Percentiles rank a stretch among this genome's conserved stretches.
phyloP scores from a whole-genome alignment of 1,140 invertebrate genomes.

The Orchesella cincta region DNA sequence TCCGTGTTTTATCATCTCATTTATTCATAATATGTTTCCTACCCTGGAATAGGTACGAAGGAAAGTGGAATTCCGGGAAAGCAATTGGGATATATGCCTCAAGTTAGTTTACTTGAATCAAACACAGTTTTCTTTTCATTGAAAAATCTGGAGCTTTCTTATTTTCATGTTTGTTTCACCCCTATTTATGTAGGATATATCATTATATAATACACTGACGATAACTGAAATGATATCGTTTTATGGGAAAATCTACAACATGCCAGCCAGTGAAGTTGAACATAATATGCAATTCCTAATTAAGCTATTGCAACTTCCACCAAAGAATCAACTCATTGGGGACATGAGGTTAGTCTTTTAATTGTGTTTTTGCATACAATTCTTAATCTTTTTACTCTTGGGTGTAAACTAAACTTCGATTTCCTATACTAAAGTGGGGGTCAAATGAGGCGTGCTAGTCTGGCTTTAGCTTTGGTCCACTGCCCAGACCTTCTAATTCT shows the following conservation, averaged over 20 bases:
- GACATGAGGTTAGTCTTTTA: conserved; percentile 71
- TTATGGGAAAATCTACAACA: conserved; percentile 90
- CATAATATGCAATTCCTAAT: conserved; percentile 82
- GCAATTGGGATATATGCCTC: conserved; percentile 51
- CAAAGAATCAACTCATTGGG: conserved; percentile 79
- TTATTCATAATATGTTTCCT: conserved; percentile 8
- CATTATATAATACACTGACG: conserved; percentile 88
- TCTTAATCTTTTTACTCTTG: no score
- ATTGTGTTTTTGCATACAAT: no score
- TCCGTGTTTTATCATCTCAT: no score
- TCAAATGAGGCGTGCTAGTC: conserved; percentile 58
- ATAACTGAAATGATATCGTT: conserved; percentile 93
- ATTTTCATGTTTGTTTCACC: no score
- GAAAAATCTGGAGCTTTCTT: no score
- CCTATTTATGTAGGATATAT: no score
- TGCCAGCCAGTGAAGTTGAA: conserved; percentile 77
- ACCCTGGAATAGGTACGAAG: conserved; percentile 6
- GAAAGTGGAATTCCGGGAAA: conserved; percentile 20
- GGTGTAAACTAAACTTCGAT: no score
- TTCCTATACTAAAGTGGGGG: no score
- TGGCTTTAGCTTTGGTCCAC: conserved; percentile 58
- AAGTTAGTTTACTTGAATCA: no score
- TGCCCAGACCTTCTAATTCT: conserved; percentile 59
- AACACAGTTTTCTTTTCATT: no score
- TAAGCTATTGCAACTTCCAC: conserved; percentile 83